Evolutionary conservation across 2,888 invertebrate genomes (phyloP).

Genomic region (Encarsia formosa): DNA sequence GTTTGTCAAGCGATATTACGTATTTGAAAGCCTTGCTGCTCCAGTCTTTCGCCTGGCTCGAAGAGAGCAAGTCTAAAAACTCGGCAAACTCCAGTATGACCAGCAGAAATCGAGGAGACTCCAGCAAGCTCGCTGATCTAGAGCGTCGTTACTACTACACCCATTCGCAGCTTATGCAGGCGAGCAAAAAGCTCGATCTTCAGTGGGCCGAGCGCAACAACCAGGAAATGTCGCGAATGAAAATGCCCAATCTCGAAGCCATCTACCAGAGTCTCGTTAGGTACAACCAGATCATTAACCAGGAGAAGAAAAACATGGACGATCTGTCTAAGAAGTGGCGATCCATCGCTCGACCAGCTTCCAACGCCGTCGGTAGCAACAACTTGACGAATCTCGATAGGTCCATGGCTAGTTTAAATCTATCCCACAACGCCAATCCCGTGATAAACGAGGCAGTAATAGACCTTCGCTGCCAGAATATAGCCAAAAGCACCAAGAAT

Average conservation of each 20-base stretch:
- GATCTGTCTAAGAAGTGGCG: constrained; percentile 38
- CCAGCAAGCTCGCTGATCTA: constrained; percentile 65
- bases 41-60: constrained; percentile 58
- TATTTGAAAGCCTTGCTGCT: constrained; percentile 55
- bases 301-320: constrained; percentile 52
- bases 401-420: constrained; percentile 39
- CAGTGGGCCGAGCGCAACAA: constrained; percentile 64
- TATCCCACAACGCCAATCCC: constrained; percentile 23
- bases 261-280: constrained; percentile 75
- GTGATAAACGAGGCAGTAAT: constrained; percentile 36
- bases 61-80: constrained; percentile 56
- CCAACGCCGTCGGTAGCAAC: too few species aligned
- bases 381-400: constrained; percentile 27
- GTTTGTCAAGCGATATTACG: constrained; percentile 60
- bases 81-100: constrained; percentile 17
- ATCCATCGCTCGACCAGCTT: constrained; percentile 31
- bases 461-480: constrained; percentile 41
- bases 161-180: constrained; percentile 70
- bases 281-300: constrained; percentile 65
- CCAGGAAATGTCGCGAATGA: constrained; percentile 50
- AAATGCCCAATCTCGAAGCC: constrained; percentile 69
- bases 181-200: constrained; percentile 68
- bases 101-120: constrained; percentile 62
- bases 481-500: constrained; percentile 38
- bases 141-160: constrained; percentile 68